These are phyloP conservation scores for Seladonia tumulorum DNA, from an alignment of 2,888 invertebrate genomes.

Conservation along the genomic window DNA sequence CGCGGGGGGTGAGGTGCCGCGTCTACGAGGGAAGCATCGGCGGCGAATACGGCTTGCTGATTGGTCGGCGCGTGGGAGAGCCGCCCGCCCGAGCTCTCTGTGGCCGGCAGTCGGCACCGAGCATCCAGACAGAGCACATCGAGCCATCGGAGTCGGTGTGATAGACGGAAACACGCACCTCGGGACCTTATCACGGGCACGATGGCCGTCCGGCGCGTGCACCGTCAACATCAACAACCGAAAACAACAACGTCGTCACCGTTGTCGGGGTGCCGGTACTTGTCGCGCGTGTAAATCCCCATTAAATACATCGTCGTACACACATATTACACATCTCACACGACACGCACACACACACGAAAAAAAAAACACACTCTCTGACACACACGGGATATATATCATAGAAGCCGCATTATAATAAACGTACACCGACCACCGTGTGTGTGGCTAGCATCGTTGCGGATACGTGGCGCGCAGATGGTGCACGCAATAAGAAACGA, in stretches of 20 bases:
- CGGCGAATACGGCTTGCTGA: constrained; percentile 79
- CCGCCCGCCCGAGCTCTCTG: constrained; percentile 83
- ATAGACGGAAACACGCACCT: constrained; percentile 67
- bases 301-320: constrained; percentile 1
- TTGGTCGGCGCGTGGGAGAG: constrained; percentile 83
- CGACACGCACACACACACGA: not conserved
- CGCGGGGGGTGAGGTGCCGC: constrained; percentile 68
- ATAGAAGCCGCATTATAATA: constrained; percentile 65
- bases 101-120: constrained; percentile 81
- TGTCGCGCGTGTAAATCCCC: constrained; percentile 62
- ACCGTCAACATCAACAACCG: constrained; percentile 69
- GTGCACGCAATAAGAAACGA: constrained; percentile 63
- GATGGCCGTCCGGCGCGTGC: constrained; percentile 80
- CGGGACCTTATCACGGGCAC: constrained; percentile 73
- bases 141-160: constrained; percentile 69
- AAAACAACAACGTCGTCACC: constrained; percentile 62
- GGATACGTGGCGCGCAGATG: constrained; percentile 70
- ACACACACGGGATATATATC: constrained; percentile 47
- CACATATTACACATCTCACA: not conserved
- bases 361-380: constrained; percentile 9
- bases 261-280: constrained; percentile 66
- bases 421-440: constrained; percentile 43
- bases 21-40: constrained; percentile 81
- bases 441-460: constrained; percentile 73
- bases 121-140: constrained; percentile 79